A percentile compares a stretch with the other conserved stretches of the same genome.
Conservation (phyloP, 2,888 invertebrate species). For the Heterodera filipjevi region DNA sequence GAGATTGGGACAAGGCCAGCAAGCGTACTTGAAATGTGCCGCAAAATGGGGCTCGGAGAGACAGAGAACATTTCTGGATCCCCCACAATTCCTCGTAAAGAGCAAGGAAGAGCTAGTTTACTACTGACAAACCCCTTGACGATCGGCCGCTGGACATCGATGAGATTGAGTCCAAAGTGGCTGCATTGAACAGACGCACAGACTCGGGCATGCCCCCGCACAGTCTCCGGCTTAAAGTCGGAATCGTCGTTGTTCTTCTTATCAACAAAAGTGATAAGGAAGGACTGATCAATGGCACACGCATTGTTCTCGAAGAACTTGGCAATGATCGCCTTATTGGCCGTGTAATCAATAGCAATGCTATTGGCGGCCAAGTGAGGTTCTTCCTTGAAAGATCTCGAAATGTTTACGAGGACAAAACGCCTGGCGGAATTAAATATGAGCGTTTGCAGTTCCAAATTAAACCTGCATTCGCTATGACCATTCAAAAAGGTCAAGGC, state of each 20-base stretch:
- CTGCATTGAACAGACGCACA: not conserved
- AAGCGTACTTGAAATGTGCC: constrained; percentile 6
- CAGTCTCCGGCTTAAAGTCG: constrained; percentile 24
- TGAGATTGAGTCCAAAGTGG: not conserved
- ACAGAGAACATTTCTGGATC: not conserved
- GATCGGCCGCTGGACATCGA: not conserved
- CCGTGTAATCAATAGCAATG: not conserved
- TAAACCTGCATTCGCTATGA: not conserved
- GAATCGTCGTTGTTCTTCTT: constrained; percentile 31
- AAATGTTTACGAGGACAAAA: not conserved
- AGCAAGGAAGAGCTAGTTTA: not conserved
- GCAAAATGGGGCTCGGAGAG: not conserved
- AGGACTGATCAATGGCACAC: constrained; percentile 40
- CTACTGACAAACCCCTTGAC: not conserved
- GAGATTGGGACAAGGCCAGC: constrained; percentile 25
- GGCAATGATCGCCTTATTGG: constrained; percentile 22
- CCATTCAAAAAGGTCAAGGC: not conserved
- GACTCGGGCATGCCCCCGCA: constrained; percentile 33
- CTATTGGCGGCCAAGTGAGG: not conserved
- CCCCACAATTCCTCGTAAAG: not conserved
- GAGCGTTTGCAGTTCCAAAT: not conserved
- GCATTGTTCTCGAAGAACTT: constrained; percentile 30
- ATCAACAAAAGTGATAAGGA: constrained; percentile 35
- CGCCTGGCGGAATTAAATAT: not conserved
- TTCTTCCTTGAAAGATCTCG: not conserved